Percentiles rank a stretch among this genome's conserved stretches.
These are phyloP conservation scores for Acronicta alni DNA, from an alignment of 2,888 invertebrate genomes.

Conservation along the genomic window DNA sequence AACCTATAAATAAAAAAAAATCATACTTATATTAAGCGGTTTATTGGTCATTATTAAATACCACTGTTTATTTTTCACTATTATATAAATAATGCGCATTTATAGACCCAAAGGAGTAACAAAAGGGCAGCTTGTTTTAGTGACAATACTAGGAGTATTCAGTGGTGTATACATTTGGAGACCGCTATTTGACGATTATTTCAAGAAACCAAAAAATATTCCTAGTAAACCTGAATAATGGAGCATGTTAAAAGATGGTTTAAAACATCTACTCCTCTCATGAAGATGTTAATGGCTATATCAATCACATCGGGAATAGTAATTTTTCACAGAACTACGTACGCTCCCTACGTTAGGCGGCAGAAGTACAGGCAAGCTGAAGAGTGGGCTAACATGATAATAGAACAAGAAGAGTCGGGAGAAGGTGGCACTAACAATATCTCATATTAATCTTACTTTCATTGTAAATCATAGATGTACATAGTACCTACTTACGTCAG, in stretches of 20 bases:
- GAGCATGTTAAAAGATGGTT: slow-evolving; percentile 63
- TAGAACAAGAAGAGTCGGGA: slow-evolving; percentile 76
- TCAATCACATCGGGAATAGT: slow-evolving; percentile 73
- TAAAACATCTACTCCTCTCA: slow-evolving; percentile 69
- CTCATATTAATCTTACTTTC: slow-evolving; percentile 55
- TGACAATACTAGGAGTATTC: slow-evolving; percentile 78
- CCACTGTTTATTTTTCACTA: background rate
- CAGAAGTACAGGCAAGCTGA: slow-evolving; percentile 72
- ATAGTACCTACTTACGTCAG: no score
- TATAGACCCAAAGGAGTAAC: slow-evolving; percentile 78
- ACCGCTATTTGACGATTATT: slow-evolving; percentile 78
- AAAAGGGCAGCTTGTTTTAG: slow-evolving; percentile 77
- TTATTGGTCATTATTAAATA: background rate
- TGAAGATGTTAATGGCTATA: slow-evolving; percentile 79
- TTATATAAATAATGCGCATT: slow-evolving; percentile 79
- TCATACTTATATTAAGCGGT: slow-evolving; percentile 14
- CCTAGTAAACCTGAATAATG: slow-evolving; percentile 65
- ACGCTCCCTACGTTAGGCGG: slow-evolving; percentile 69
- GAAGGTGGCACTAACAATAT: slow-evolving; percentile 59
- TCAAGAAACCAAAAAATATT: slow-evolving; percentile 55
- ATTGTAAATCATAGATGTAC: no score
- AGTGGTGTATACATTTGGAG: slow-evolving; percentile 88
- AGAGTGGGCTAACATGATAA: slow-evolving; percentile 77
- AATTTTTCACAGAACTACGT: slow-evolving; percentile 66
- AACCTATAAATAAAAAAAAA: slow-evolving; percentile 24